phyloP scores from a whole-genome alignment of 2,888 invertebrate genomes.

The Orthosia gothica region DNA sequence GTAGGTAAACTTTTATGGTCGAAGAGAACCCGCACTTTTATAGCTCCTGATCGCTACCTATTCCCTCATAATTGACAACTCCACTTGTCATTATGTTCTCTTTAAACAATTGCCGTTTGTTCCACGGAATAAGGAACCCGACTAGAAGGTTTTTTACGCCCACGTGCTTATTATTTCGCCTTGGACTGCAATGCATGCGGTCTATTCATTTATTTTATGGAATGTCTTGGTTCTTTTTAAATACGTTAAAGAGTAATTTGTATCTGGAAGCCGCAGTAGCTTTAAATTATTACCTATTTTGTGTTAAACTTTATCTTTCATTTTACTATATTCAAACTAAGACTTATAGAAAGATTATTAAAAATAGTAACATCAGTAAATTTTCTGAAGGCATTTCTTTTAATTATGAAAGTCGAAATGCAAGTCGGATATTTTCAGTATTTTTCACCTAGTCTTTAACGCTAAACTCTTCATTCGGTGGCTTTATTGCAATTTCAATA shows the following conservation, averaged over 20 bases:
- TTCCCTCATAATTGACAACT: slow-evolving; percentile 90
- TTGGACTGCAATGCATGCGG: slow-evolving; percentile 32
- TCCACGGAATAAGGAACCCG: slow-evolving; percentile 62
- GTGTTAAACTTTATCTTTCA: neutral
- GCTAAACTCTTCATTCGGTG: neutral
- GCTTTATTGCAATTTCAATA: neutral
- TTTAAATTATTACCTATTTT: slow-evolving; percentile 8
- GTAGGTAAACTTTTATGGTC: slow-evolving; percentile 89
- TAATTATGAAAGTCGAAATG: too few relatives aligned
- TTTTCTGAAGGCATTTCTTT: neutral
- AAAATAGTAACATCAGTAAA: neutral
- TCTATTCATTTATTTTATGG: slow-evolving; percentile 41
- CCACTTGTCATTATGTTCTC: slow-evolving; percentile 88
- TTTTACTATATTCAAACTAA: neutral
- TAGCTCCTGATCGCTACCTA: slow-evolving; percentile 90
- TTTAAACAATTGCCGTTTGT: slow-evolving; percentile 84
- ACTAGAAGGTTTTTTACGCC: slow-evolving; percentile 59
- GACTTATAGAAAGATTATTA: neutral
- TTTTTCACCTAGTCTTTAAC: neutral
- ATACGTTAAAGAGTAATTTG: slow-evolving; percentile 13
- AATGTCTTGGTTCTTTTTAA: slow-evolving; percentile 35
- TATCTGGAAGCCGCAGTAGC: slow-evolving; percentile 13
- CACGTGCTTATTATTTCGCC: slow-evolving; percentile 54
- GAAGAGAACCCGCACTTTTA: slow-evolving; percentile 89
- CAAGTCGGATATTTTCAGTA: neutral